phyloP scores from a whole-genome alignment of 35 echinoderm and acorn worm species.

The Ophiothrix spiculata region DNA sequence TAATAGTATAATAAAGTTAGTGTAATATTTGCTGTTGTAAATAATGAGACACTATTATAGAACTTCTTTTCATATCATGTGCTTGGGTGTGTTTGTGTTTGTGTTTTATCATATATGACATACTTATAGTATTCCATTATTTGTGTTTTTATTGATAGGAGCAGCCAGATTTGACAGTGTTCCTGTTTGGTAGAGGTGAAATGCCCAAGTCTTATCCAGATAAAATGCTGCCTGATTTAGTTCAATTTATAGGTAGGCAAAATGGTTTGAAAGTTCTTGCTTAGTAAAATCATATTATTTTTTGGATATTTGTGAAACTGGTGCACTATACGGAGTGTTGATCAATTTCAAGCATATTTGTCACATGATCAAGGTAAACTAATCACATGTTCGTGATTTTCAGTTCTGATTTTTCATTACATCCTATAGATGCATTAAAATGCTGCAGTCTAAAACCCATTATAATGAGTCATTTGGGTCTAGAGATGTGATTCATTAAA shows the following conservation, averaged over 20 bases:
- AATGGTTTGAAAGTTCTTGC: neutral
- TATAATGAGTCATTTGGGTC: too few relatives aligned
- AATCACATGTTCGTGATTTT: neutral
- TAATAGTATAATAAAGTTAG: too few relatives aligned
- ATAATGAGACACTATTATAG: too few relatives aligned
- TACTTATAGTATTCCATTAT: neutral
- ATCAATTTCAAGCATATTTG: neutral
- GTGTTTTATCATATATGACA: neutral
- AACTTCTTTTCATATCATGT: too few relatives aligned
- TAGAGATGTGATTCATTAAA: too few relatives aligned
- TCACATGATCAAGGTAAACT: neutral
- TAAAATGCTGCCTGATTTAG: conserved; percentile 12
- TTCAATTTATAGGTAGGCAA: conserved; percentile 20
- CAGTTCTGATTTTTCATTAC: neutral
- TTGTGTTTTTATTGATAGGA: neutral
- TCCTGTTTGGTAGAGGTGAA: conserved; percentile 15
- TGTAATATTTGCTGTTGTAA: too few relatives aligned
- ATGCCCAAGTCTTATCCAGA: neutral
- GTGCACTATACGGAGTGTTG: neutral
- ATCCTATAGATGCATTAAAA: neutral
- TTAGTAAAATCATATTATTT: neutral
- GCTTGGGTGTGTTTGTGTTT: too few relatives aligned
- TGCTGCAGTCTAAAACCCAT: too few relatives aligned
- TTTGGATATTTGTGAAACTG: neutral
- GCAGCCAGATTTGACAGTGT: conserved; percentile 16